Evolutionary conservation across 2,888 invertebrate species (phyloP).

Genomic region (Caenorhabditis imperialis): DNA sequence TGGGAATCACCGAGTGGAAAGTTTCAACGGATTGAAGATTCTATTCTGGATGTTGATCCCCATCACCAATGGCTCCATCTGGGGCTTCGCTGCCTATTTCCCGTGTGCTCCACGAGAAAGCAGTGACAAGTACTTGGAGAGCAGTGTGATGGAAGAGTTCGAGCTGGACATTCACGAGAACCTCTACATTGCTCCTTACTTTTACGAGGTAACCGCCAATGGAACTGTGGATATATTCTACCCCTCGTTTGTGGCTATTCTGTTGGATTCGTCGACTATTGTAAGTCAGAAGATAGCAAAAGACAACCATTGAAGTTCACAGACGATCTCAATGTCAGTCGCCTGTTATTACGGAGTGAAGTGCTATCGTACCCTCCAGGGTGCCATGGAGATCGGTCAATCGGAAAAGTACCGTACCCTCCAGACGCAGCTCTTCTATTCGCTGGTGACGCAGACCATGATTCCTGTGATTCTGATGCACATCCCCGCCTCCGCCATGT

Average conservation of each 20-base stretch:
- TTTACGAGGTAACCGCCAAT: conserved; percentile 12
- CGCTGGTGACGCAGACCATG: conserved; percentile 19
- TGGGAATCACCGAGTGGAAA: conserved; percentile 7
- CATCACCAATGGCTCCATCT: background rate
- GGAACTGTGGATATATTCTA: conserved; percentile 8
- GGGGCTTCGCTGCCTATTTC: conserved; percentile 14
- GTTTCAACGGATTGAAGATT: conserved; percentile 13
- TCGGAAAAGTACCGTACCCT: conserved; percentile 3
- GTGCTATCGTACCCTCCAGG: conserved; percentile 16
- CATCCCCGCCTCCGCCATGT: conserved; percentile 17
- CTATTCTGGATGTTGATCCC: conserved; percentile 10
- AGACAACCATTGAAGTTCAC: no score
- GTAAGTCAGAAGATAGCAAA: no score
- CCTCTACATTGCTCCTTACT: conserved; percentile 25
- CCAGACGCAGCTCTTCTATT: conserved; percentile 30
- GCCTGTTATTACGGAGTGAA: conserved; percentile 17
- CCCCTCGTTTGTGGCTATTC: conserved; percentile 10
- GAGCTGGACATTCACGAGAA: conserved; percentile 11
- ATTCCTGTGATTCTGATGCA: conserved; percentile 35
- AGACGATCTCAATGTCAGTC: conserved; percentile 9
- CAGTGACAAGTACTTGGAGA: conserved; percentile 18
- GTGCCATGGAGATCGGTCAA: background rate
- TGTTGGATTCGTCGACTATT: conserved; percentile 1
- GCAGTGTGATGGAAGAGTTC: conserved; percentile 7
- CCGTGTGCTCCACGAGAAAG: conserved; percentile 11